Percentiles rank a stretch among this genome's conserved stretches.
phyloP scores from a whole-genome alignment of 2,113 vertebrate species.

The Syrrhaptes paradoxus region DNA sequence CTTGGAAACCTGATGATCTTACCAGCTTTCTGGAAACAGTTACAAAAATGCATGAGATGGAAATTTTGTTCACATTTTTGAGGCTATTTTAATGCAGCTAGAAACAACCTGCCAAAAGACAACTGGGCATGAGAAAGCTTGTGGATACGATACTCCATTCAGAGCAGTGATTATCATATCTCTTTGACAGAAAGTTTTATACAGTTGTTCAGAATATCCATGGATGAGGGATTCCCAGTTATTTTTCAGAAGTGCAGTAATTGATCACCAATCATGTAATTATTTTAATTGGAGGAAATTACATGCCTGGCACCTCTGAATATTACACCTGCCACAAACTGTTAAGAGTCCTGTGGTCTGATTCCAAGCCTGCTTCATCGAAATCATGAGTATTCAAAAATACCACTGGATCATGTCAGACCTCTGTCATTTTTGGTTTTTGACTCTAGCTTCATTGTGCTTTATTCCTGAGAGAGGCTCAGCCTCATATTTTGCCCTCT shows the following conservation, averaged over 20 bases:
- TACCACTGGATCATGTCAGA: not conserved
- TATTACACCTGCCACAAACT: not conserved
- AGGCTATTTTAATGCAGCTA: not conserved
- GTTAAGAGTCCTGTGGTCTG: not conserved
- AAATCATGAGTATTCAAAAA: not conserved
- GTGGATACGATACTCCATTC: not conserved
- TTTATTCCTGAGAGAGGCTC: not conserved
- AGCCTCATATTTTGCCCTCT: not conserved
- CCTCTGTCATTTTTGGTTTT: not conserved
- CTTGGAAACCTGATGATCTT: not conserved
- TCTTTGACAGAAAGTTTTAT: slow-evolving; percentile 12
- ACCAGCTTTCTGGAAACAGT: not conserved
- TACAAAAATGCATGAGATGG: not conserved
- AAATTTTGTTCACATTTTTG: not conserved
- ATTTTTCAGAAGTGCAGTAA: slow-evolving; percentile 14
- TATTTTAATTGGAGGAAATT: slow-evolving; percentile 47
- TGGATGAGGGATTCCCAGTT: not conserved
- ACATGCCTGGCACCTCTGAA: not conserved
- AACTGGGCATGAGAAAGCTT: not conserved
- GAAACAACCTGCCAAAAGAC: not conserved
- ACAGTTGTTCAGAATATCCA: not conserved
- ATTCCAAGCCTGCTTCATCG: not conserved
- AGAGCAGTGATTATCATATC: not conserved
- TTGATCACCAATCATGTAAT: slow-evolving; percentile 23
- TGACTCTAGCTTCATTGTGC: not conserved